Percentiles rank a stretch among this genome's conserved stretches.
Conservation (phyloP, 2,113 vertebrate genomes). For the Leptodactylus fuscus region DNA sequence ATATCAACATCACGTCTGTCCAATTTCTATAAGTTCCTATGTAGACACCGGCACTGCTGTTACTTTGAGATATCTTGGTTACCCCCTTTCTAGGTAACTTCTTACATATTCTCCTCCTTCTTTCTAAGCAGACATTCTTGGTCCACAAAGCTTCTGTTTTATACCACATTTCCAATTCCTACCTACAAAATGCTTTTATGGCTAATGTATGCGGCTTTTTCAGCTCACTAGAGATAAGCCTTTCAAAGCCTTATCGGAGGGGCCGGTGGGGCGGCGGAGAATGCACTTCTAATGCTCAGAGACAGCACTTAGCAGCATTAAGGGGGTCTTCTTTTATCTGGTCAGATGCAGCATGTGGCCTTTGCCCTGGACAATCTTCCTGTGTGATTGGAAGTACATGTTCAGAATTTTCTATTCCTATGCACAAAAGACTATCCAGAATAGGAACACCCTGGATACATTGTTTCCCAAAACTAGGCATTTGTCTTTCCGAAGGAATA, state of each 20-base stretch:
- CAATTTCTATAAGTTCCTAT: too few relatives aligned
- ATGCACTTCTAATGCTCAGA: slow-evolving; percentile 30
- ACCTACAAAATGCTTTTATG: slow-evolving; percentile 43
- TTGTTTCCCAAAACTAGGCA: not conserved
- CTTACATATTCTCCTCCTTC: not conserved
- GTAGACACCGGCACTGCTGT: not conserved
- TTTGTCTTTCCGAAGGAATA: not conserved
- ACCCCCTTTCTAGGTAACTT: not conserved
- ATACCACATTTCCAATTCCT: not conserved
- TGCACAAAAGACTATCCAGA: not conserved
- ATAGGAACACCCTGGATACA: not conserved
- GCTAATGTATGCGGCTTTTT: slow-evolving; percentile 40
- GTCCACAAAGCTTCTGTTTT: not conserved
- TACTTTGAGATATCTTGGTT: not conserved
- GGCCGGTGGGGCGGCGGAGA: slow-evolving; percentile 2
- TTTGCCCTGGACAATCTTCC: not conserved
- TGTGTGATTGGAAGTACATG: not conserved
- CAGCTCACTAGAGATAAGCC: slow-evolving; percentile 46
- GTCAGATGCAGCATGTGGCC: not conserved
- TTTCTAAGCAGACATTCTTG: not conserved
- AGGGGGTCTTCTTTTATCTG: slow-evolving; percentile 36
- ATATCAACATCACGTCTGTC: too few relatives aligned
- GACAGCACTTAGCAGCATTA: slow-evolving; percentile 39
- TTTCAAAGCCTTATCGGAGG: slow-evolving; percentile 39
- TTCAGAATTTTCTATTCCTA: not conserved